Base-by-base conservation (phyloP, 2,888 invertebrate genomes). In the Drosophila seclusa region DNA sequence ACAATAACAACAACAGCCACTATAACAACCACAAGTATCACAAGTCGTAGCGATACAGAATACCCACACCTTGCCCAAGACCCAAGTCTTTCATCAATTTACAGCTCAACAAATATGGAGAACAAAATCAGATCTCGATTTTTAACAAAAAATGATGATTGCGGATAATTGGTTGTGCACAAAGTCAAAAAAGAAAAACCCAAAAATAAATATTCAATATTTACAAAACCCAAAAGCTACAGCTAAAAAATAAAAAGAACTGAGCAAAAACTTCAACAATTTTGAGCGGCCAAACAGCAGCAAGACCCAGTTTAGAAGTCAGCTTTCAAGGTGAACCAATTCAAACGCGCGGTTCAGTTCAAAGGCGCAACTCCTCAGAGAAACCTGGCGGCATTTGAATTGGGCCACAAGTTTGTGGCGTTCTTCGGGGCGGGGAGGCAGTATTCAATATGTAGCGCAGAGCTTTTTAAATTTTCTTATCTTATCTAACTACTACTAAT, bases 111-210 rank as follows among this genome's bases (percentile, higher is more conserved):
- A 76, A 88, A 69, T 76, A 67, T 50, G 61, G 60, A 78, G 70
- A 77, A 70, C 53, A 60, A 69, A 84, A 86, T 81, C 83, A 82
- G 83, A 91, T 91, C 92, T 91, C 88, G 91, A 92, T 92, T 92
- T 92, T 92, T 92, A 92, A 84, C 79, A 78, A 81, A 87, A 91
- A 85, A 92, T 92, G 92, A 92, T 92, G 92, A 92, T 92, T 92
- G 92, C 92, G 92, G 92, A 92, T 92, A 92, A 92, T 92, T 92
- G 92, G 92, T 92, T 92, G 92, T 91, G 91, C 92, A 92, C 92
- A 91, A 81, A 84, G 45, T 45, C 45, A 82, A 84, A 52, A 31
- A 24, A 13, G n/a, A 34, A 60, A 55, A 38, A 42, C 50, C 40
- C 7, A 48, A 31, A 42, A 64, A 24, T 21, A 31, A 59, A 36